phyloP scores from a whole-genome alignment of 2,888 invertebrate species.

The Dryobotodes eremita region DNA sequence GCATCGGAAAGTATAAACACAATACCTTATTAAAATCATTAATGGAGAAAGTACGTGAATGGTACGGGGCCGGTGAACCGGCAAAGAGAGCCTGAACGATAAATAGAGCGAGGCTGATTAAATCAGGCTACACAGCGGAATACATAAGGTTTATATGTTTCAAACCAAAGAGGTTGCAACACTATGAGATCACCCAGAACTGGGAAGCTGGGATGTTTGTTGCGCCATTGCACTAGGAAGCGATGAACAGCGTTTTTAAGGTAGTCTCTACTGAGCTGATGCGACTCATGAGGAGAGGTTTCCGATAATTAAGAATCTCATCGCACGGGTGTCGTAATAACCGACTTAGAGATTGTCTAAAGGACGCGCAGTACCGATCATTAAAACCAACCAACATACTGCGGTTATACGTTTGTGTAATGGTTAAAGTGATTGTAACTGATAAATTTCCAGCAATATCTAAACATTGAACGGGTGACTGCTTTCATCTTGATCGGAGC shows the following conservation, averaged over 20 bases:
- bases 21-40: constrained; percentile 67
- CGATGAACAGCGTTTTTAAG: background rate
- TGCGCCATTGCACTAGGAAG: background rate
- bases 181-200: background rate
- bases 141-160: constrained; percentile 16
- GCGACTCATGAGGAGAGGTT: background rate
- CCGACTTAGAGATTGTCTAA: background rate
- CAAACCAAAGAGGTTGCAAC: background rate
- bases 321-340: too few species aligned
- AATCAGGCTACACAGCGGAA: constrained; percentile 33
- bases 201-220: background rate
- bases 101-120: constrained; percentile 63
- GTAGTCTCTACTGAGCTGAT: background rate
- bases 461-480: background rate
- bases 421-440: background rate
- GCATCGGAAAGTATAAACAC: constrained; percentile 61
- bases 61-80: constrained; percentile 65
- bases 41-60: constrained; percentile 68
- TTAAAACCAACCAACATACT: background rate
- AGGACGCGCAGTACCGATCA: background rate
- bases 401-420: background rate
- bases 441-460: background rate
- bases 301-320: background rate
- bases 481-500: background rate
- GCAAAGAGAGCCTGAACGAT: constrained; percentile 54